Evolutionary conservation across 2,888 invertebrate genomes (phyloP), one percentile per base, ranked within the genome.

Genomic region (Epiblema foenella): DNA sequence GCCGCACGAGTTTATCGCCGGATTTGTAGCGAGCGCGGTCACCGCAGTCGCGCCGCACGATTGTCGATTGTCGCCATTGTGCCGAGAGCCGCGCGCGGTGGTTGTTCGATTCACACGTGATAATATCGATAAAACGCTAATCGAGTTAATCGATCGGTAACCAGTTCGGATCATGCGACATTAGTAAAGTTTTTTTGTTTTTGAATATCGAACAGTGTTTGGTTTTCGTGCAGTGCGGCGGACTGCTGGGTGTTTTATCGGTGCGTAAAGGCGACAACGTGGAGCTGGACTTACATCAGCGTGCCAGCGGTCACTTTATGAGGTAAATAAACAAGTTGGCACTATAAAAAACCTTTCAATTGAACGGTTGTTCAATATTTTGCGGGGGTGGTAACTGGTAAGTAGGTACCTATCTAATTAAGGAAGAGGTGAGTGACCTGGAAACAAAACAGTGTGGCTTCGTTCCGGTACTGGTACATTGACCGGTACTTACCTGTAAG

Each of bases 221-320:
- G 76, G 85, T 81, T 79, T 80, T 79, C 79, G 87, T 86, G 81
- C 74, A 81, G 89, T 83, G 86, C 84, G 85, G 75, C 83, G 83
- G 79, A 81, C 84, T 82, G 76, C 75, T 76, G 79, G 83, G 77
- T 81, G 79, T 79, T 69, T 75, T 68, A 76, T 74, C 79, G 80
- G 83, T 78, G 83, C 69, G 75, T 77, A 62, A 95, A 95, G 90
- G 94, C 94, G 83, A 85, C 95, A 95, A 90, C 93, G 95, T 96
- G 96, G 96, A 96, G 94, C 96, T 96, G 93, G 96, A 96, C 80
- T 94, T 96, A 86, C 96, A 96, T 83, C 96, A 96, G 93, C 95
- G 96, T 94, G 95, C 96, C 94, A 94, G 94, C 93, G 96, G 96
- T 93, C 96, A 96, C 94, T 96, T 96, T 85, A 95, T 96, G 94